These are phyloP conservation scores for Siphonodentalium dalli DNA, from an alignment of 2,888 invertebrate species.

Conservation along the genomic window DNA sequence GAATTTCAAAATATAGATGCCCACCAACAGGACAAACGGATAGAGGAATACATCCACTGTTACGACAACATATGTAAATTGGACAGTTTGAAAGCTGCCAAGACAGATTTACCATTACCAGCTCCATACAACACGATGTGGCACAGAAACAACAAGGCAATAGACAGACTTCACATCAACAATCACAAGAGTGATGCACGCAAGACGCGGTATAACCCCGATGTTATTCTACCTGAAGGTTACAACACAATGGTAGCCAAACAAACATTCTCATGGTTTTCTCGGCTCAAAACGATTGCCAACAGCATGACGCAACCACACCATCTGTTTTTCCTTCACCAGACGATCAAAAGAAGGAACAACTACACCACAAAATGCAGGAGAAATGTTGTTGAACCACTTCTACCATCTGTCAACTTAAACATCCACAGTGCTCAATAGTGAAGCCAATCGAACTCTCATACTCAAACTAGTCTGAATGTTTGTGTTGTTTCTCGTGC, in stretches of 20 bases:
- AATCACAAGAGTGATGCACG: constrained; percentile 11
- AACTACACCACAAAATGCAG: constrained; percentile 2
- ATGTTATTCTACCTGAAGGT: constrained; percentile 4
- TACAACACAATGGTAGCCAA: constrained; percentile 17
- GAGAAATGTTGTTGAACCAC: no score
- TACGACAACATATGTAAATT: constrained; percentile 16
- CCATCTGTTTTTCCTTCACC: constrained; percentile 15
- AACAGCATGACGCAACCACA: constrained; percentile 14
- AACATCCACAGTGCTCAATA: no score
- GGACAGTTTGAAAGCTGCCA: constrained; percentile 1
- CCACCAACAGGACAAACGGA: neutral
- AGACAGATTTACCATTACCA: constrained; percentile 8
- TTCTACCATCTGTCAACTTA: no score
- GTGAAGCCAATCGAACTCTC: no score
- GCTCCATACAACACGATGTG: constrained; percentile 8
- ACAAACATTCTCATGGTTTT: constrained; percentile 10
- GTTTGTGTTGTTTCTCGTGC: no score
- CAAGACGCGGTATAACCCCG: constrained; percentile 4
- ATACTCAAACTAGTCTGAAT: no score
- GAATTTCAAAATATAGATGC: constrained; percentile 1
- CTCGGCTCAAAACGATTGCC: constrained; percentile 10
- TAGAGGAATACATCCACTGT: constrained; percentile 1
- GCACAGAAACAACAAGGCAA: constrained; percentile 9
- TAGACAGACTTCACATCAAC: constrained; percentile 10
- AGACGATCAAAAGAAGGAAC: constrained; percentile 4